These are phyloP conservation scores for Danio jaintianensis DNA, from an alignment of 2,797 vertebrate genomes.

Conservation along the genomic window DNA sequence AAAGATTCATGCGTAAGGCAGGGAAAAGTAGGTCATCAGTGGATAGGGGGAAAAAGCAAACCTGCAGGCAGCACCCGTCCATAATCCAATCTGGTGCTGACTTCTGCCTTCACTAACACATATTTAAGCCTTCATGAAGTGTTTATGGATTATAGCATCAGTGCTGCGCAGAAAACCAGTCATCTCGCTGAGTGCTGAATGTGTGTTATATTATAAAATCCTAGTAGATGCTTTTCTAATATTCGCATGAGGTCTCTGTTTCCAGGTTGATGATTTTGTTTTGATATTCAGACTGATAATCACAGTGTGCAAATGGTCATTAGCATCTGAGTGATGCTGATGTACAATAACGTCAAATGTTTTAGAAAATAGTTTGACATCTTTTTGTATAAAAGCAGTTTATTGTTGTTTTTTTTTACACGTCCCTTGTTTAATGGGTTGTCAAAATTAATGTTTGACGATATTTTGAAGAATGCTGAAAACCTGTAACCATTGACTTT, in stretches of 20 bases:
- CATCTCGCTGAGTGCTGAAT: slow-evolving; percentile 6
- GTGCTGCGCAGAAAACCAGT: slow-evolving; percentile 11
- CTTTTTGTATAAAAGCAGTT: not conserved
- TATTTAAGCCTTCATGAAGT: slow-evolving; percentile 44
- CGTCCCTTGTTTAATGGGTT: too few relatives aligned
- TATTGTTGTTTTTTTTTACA: too few relatives aligned
- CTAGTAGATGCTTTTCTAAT: not conserved
- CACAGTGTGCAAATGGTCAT: not conserved
- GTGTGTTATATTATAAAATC: not conserved
- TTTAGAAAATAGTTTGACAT: not conserved
- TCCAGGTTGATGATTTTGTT: slow-evolving; percentile 20
- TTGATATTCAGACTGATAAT: slow-evolving; percentile 17
- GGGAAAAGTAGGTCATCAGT: slow-evolving; percentile 55
- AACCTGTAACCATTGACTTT: too few relatives aligned
- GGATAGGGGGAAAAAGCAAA: slow-evolving; percentile 33
- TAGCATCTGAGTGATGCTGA: slow-evolving; percentile 21
- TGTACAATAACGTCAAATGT: slow-evolving; percentile 2
- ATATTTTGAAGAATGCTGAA: too few relatives aligned
- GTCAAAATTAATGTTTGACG: too few relatives aligned
- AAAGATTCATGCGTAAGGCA: not conserved
- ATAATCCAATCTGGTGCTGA: slow-evolving; percentile 48
- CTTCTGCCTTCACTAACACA: slow-evolving; percentile 41
- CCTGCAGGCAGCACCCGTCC: slow-evolving; percentile 36
- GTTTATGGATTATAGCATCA: slow-evolving; percentile 36
- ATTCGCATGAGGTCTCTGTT: not conserved